Conservation (phyloP, 2,797 vertebrate genomes). For the Neosilurus mollespiculum region DNA sequence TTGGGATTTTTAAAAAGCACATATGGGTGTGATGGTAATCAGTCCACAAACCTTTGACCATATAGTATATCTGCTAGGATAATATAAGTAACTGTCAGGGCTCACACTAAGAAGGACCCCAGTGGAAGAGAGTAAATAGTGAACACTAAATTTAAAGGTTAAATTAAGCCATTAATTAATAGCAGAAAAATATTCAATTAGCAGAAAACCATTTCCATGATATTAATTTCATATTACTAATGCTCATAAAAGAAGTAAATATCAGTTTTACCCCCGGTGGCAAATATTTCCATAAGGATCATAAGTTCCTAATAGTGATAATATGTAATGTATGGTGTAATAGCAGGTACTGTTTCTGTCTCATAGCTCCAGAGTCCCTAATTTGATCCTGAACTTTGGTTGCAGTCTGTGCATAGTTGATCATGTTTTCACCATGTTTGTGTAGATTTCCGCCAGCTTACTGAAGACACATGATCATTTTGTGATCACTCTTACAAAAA, state of each 20-base stretch:
- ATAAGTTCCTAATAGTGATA: neutral
- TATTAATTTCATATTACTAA: neutral
- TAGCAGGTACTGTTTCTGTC: neutral
- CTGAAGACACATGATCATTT: neutral
- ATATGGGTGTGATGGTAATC: neutral
- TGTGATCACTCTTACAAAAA: neutral
- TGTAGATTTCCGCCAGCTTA: neutral
- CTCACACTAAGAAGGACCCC: neutral
- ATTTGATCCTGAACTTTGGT: neutral
- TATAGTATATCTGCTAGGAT: neutral
- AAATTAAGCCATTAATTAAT: neutral
- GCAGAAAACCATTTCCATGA: neutral
- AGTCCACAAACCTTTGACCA: neutral
- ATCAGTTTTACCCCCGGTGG: neutral
- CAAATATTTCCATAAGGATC: neutral
- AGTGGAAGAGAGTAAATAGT: neutral
- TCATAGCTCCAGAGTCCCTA: neutral
- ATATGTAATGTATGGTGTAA: slow-evolving; percentile 43
- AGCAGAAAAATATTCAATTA: neutral
- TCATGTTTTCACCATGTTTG: neutral
- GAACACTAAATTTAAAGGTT: neutral
- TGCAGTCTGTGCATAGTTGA: neutral
- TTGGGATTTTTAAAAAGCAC: neutral
- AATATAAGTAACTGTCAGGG: neutral
- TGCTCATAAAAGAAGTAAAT: neutral